These are phyloP conservation scores for Trachops cirrhosus DNA, from an alignment of 2,797 vertebrate species.

Conservation along the genomic window DNA sequence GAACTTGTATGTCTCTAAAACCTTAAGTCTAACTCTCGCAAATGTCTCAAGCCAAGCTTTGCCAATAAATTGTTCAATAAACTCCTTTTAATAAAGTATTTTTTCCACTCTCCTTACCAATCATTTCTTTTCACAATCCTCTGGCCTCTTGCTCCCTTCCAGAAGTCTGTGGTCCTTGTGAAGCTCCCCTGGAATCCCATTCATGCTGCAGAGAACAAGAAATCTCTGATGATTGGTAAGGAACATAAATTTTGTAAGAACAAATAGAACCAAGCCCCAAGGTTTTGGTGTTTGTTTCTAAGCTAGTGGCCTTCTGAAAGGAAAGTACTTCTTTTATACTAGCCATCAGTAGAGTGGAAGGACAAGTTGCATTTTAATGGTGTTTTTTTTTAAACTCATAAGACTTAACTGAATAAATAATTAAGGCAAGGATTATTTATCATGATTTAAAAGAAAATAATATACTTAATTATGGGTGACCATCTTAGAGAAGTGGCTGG, in stretches of 20 bases:
- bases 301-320: neutral
- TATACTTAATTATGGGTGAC: neutral
- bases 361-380: neutral
- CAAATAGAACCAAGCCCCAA: neutral
- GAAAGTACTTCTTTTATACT: neutral
- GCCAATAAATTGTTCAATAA: neutral
- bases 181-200: neutral
- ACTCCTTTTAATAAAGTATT: neutral
- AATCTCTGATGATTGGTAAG: slow-evolving; percentile 33
- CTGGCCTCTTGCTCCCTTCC: neutral
- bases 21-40: neutral
- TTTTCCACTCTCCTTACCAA: neutral
- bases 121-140: neutral
- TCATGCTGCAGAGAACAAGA: neutral
- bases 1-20: neutral
- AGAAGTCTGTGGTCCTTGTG: neutral
- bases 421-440: neutral
- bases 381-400: neutral
- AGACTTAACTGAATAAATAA: neutral
- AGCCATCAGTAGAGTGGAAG: neutral
- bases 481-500: neutral
- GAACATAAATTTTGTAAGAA: slow-evolving; percentile 20
- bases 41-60: neutral
- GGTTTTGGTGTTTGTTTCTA: neutral
- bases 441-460: neutral